A percentile compares a stretch with the other conserved stretches of the same genome.
Evolutionary conservation across 2,113 vertebrate genomes (phyloP).

Genomic region (Aldabrachelys gigantea): DNA sequence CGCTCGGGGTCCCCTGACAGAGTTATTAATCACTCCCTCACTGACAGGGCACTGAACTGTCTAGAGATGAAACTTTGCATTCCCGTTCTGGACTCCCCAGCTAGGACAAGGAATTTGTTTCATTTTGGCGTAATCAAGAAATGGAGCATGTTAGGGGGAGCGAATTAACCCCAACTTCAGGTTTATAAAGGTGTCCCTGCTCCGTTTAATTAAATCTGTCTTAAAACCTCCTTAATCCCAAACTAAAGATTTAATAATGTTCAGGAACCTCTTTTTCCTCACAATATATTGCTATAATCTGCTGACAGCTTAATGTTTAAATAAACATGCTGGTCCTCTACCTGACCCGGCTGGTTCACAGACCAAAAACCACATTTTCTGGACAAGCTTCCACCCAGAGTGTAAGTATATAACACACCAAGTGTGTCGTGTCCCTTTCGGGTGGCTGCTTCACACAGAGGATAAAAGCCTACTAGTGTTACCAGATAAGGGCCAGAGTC

Average conservation of each 20-base stretch:
- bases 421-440: fast-evolving
- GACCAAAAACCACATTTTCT: background rate
- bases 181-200: constrained; percentile 61
- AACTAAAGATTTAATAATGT: constrained; percentile 72
- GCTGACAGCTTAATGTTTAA: constrained; percentile 68
- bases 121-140: constrained; percentile 60
- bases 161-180: constrained; percentile 57
- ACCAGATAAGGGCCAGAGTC: background rate
- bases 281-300: constrained; percentile 68
- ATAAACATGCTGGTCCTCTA: constrained; percentile 46
- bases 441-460: background rate
- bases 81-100: background rate
- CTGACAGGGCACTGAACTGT: constrained; percentile 40
- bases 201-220: constrained; percentile 82
- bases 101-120: constrained; percentile 54
- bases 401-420: background rate
- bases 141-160: background rate
- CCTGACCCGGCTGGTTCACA: constrained; percentile 16
- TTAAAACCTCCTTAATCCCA: constrained; percentile 76
- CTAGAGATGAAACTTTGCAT: constrained; percentile 49
- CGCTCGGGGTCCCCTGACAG: background rate
- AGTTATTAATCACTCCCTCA: constrained; percentile 53
- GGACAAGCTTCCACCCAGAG: background rate
- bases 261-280: constrained; percentile 58
- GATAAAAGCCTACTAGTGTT: background rate